These are phyloP conservation scores for Sciurus carolinensis DNA, from an alignment of 2,797 vertebrate species.

Conservation along the genomic window DNA sequence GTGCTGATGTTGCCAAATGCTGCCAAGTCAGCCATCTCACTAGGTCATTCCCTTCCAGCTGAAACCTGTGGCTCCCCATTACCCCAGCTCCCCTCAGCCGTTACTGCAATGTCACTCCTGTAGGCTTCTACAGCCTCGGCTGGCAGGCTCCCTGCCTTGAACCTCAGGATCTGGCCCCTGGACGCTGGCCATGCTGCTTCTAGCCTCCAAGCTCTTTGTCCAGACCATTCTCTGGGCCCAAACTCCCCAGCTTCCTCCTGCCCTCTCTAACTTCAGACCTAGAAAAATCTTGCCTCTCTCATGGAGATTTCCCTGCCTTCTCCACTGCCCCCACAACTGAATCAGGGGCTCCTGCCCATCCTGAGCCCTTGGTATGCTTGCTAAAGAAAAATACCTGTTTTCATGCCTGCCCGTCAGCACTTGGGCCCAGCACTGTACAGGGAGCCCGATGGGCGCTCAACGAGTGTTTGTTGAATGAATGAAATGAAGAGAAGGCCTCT, in stretches of 20 bases:
- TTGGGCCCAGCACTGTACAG: fast-evolving
- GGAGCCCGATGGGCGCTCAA: neutral
- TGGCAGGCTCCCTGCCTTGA: no score
- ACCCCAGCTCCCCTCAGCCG: neutral
- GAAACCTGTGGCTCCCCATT: neutral
- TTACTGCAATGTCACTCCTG: neutral
- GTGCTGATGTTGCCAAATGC: no score
- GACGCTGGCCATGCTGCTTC: neutral
- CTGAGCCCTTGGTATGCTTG: neutral
- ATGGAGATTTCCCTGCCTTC: constrained; percentile 1
- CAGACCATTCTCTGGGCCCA: neutral
- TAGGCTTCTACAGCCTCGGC: neutral
- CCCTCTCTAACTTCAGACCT: neutral
- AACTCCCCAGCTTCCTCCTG: neutral
- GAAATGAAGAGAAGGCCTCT: neutral
- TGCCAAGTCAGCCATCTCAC: neutral
- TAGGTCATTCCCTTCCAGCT: neutral
- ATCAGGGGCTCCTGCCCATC: neutral
- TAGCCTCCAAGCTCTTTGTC: neutral
- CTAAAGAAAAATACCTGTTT: neutral
- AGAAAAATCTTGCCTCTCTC: neutral
- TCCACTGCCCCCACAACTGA: neutral
- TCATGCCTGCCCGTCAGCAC: neutral
- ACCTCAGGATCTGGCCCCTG: neutral
- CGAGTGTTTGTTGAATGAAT: neutral